phyloP scores from a whole-genome alignment of 2,888 invertebrate species.

The Carcina quercana region DNA sequence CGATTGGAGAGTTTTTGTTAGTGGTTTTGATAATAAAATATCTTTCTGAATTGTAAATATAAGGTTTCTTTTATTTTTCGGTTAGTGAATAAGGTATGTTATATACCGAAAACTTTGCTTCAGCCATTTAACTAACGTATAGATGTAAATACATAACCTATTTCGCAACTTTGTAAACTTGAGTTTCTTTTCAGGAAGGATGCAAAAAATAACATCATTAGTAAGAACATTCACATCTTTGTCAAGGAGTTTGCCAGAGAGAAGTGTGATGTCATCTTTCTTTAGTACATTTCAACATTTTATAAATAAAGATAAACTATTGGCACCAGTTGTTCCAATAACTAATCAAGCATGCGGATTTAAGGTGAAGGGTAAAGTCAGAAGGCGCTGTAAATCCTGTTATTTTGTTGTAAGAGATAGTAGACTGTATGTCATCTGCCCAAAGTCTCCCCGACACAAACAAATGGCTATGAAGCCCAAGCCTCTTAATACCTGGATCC shows the following conservation, averaged over 20 bases:
- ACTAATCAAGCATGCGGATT: conserved; percentile 52
- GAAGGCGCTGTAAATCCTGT: conserved; percentile 86
- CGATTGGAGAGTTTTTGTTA: too few species aligned
- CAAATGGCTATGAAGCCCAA: conserved; percentile 82
- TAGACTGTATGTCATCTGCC: conserved; percentile 82
- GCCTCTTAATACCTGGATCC: conserved; percentile 81
- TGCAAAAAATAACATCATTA: conserved; percentile 40
- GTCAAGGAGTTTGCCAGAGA: conserved; percentile 13
- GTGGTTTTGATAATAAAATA: too few species aligned
- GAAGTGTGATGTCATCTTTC: conserved; percentile 21
- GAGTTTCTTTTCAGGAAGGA: conserved; percentile 14
- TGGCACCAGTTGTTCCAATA: conserved; percentile 34
- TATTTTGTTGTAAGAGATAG: conserved; percentile 80
- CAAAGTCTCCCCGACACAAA: conserved; percentile 85
- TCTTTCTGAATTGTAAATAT: too few species aligned
- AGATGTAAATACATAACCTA: too few species aligned
- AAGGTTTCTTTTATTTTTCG: too few species aligned
- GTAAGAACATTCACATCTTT: conserved; percentile 27
- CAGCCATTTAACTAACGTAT: too few species aligned
- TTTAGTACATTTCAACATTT: conserved; percentile 34
- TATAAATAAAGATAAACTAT: conserved; percentile 25
- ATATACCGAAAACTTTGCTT: too few species aligned
- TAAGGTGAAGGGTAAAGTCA: conserved; percentile 81
- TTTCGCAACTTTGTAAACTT: too few species aligned
- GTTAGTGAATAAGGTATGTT: too few species aligned